Evolutionary conservation across 2,113 vertebrate genomes (phyloP), one percentile per base, ranked within the genome.

Genomic region (Machaerirhynchus nigripectus): DNA sequence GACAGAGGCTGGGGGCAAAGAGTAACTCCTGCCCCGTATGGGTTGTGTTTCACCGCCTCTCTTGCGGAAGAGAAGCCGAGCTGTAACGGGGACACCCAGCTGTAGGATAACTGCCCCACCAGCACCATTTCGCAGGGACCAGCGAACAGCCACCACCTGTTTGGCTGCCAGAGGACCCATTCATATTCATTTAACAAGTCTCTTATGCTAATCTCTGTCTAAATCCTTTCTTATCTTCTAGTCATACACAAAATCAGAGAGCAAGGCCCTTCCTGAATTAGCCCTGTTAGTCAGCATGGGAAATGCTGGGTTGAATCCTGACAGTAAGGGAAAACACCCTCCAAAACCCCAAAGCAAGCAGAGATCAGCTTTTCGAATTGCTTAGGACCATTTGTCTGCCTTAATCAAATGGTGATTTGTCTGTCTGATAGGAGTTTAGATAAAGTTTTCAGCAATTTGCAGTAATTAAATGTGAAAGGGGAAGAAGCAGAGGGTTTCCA

Each of bases 371-470:
- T 69, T 82, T 85, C 59, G 78, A 94, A 94, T 73, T 7, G 1
- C 53, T 64, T 63, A 60, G 64, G 79, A 92, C 83, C 61, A 68
- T 92, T 92, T 87, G 73, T 92, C 73, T 89, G 84, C 68, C 69
- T 91, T 64, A 90, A 95, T 93, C 92, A 84, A 94, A 63, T 23
- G 61, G 80, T 47, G 84, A 91, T 96, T 95, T 94, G 76, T 93
- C 83, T 88, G 85, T 75, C 86, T 89, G 96, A 95, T 94, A 93
- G 88, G 64, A 90, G 71, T 89, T 94, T 73, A 95, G 90, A 96
- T 96, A 95, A 92, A 89, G 86, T 95, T 95, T 96, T 96, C 76
- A 73, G 81, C 88, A 90, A 95, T 89, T 95, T 95, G 92, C 80
- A 69, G 73, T 81, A 97, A 95, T 92, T 96, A 90, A 88, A 73